Conservation (phyloP, 2,888 invertebrate genomes). For the Rotaria sp. region DNA sequence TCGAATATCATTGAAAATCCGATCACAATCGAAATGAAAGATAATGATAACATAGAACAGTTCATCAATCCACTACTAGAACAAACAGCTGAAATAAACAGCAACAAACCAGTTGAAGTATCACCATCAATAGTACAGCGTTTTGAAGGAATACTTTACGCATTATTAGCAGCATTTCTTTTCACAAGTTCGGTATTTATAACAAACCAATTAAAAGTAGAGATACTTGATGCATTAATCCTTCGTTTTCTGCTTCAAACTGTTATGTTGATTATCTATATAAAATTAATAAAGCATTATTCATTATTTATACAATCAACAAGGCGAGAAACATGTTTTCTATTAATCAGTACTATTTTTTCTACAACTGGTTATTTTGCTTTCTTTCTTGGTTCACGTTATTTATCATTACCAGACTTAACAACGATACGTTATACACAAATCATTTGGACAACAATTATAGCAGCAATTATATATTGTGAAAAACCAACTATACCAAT, state of each 20-base stretch:
- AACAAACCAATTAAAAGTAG: not conserved
- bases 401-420: conserved; percentile 15
- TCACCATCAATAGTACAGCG: not conserved
- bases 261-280: not conserved
- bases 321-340: not conserved
- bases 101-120: not conserved
- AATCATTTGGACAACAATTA: not conserved
- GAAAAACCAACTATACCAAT: not conserved
- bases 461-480: not conserved
- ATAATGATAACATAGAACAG: not conserved
- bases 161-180: not conserved
- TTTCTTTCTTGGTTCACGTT: conserved; percentile 3
- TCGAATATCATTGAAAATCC: not conserved
- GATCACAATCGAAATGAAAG: not conserved
- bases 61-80: not conserved
- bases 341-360: not conserved
- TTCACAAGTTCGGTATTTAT: not conserved
- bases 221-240: not conserved
- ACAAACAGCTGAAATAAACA: not conserved
- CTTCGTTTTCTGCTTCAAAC: not conserved
- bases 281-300: not conserved
- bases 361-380: not conserved
- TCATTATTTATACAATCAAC: not conserved
- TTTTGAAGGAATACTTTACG: not conserved
- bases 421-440: conserved; percentile 7